Evolutionary conservation across 37 sponge, comb jelly and placozoan genomes (phyloP), one percentile per base, ranked within the genome.

Genomic region (Halisarca cf. caerulea): DNA sequence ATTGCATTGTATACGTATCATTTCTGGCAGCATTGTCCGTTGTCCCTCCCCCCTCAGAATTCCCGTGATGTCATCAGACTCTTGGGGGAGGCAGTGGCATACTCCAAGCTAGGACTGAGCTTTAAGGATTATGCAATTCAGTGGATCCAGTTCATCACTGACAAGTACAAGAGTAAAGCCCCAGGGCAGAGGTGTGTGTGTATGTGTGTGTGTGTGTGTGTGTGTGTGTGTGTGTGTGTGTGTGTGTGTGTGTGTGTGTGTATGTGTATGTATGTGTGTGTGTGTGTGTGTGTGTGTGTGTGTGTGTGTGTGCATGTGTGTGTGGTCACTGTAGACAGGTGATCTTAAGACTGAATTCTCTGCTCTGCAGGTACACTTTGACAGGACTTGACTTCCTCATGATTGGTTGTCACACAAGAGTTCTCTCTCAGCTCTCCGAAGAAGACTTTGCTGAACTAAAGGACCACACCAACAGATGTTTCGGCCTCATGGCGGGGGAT

Each of bases 311-410:
- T 47, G 51, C 11, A 11, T 6, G 51, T 47, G 51, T 55, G 58
- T 55, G 18, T 18, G 18, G 18, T 15, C 18, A 55, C 58, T 18
- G 58, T 18, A 55, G 18, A 55, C 58, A 21, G n/a, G n/a, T n/a
- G n/a, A n/a, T n/a, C n/a, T n/a, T 24, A 21, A 0, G 1, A 7
- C 24, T 18, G 2, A 24, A 40, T 34, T 21, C 69, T 40, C 14
- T 36, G 21, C 11, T 0, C 51, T 59, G 2, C 64, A 94, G 95
- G 43, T 95, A 93, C 93, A 90, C 95, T 11, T 54, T 60, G 0
- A 27, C 68, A 20, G 95, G 95, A 0, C 85, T 95, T 55, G 95
- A 95, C 42, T 95, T 92, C 75, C 36, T 95, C 66, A 86, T 40
- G 40, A 18, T 87, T 36, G 87, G 83, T 15, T 91, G 95, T 84